phyloP scores from a whole-genome alignment of 2,888 invertebrate species.

The Slavum lentiscoides region DNA sequence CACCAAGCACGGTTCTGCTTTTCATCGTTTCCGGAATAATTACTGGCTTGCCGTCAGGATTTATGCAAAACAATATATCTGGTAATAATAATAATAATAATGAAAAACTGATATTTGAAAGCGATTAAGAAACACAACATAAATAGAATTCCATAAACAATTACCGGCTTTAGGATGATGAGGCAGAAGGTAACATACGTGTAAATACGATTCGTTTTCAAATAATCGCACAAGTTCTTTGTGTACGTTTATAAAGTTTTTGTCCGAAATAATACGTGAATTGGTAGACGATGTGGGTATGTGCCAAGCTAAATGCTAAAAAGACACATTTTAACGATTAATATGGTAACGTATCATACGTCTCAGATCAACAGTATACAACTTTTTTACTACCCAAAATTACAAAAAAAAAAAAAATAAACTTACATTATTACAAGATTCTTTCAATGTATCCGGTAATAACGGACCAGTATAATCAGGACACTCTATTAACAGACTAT shows the following conservation, averaged over 20 bases:
- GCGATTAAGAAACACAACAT: no score
- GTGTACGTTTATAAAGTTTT: neutral
- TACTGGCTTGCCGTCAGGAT: conserved; percentile 30
- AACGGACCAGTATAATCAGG: conserved; percentile 31
- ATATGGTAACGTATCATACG: neutral
- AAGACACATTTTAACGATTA: neutral
- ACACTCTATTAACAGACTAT: conserved; percentile 34
- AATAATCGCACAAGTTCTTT: neutral
- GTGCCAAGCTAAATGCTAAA: conserved; percentile 42
- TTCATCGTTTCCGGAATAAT: conserved; percentile 36
- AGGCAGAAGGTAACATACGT: conserved; percentile 33
- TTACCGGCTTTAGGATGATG: conserved; percentile 44
- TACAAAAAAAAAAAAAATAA: neutral
- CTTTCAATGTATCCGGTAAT: conserved; percentile 14
- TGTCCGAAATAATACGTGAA: neutral
- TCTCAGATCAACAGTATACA: no score
- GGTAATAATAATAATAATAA: neutral
- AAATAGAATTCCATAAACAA: neutral
- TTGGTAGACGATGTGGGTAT: conserved; percentile 8
- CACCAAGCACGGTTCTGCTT: conserved; percentile 19
- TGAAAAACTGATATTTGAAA: no score
- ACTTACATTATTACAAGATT: conserved; percentile 42
- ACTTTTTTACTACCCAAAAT: neutral
- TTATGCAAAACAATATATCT: conserved; percentile 50
- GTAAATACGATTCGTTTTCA: conserved; percentile 24